Evolutionary conservation across 1,140 invertebrate species (phyloP), one percentile per base, ranked within the genome.

Genomic region (Panagrolaimus sp.): DNA sequence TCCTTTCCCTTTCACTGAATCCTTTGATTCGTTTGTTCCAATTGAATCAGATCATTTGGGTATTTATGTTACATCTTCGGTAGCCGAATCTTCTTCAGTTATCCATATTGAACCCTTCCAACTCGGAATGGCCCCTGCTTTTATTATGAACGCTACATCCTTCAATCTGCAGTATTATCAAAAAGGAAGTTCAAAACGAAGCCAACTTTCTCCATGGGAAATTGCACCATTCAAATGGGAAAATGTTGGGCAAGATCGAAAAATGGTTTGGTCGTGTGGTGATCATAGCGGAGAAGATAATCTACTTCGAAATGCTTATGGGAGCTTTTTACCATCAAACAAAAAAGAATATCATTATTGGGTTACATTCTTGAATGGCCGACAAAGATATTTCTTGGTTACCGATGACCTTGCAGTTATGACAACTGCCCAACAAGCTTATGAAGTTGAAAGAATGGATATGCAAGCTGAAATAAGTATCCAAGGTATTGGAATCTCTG

Each of bases 331-430:
- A 63, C 83, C 84, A 70, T 73, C 73, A n/a, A 65, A 67, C 21
- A 73, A 78, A 26, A 80, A 85, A 68, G 73, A 68, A 24, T 85
- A 85, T 63, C 70, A 86, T 3, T 90, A 87, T 79, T 94, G 91
- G 89, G 90, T 94, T 0, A 93, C 91, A 1, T 97, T 97, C 85
- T 85, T 98, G 26, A 90, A 96, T 86, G 94, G 94, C 7, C 88
- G 92, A 79, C 95, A 98, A 83, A 87, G 94, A 69, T 89, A 96
- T 43, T 80, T 98, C 4, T 84, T 98, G 6, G 91, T 97, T 80
- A 96, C 93, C 0, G 85, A 89, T 3, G 89, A 91, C 82, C 78
- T 88, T 9, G 84, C 86, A 52, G 84, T 96, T 15, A 91, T 91
- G 0, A 88, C 88, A 72, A 88, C 89, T 67, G 91, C 91, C 8